A percentile compares a stretch with the other conserved stretches of the same genome.
These are phyloP conservation scores for Phalera bucephala DNA, from an alignment of 2,888 invertebrate species.

Conservation along the genomic window DNA sequence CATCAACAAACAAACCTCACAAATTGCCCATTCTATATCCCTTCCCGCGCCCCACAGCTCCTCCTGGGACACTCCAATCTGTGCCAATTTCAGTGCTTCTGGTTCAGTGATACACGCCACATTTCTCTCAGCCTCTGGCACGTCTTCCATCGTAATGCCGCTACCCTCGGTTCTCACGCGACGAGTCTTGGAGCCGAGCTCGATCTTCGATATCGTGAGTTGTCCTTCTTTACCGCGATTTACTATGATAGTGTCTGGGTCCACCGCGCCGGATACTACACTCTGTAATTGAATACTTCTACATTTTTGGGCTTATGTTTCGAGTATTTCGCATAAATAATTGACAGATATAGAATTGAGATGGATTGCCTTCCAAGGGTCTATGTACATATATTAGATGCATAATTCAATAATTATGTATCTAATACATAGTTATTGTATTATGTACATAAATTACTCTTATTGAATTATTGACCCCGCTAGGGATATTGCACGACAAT, in stretches of 20 bases:
- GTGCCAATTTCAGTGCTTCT: constrained; percentile 80
- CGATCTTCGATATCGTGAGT: constrained; percentile 67
- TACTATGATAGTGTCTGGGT: constrained; percentile 89
- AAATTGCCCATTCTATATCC: constrained; percentile 92
- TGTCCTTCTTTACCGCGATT: constrained; percentile 69
- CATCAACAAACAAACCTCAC: constrained; percentile 59
- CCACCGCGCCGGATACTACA: constrained; percentile 90
- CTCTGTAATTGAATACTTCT: constrained; percentile 84
- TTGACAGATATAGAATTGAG: no score
- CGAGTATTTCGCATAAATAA: no score
- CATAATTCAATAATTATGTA: no score
- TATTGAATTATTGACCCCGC: no score
- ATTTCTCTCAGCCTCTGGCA: constrained; percentile 59
- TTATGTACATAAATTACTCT: no score
- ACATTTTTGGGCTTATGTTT: no score
- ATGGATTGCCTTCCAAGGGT: no score
- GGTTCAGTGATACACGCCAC: constrained; percentile 81
- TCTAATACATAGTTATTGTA: no score
- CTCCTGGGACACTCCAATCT: constrained; percentile 82
- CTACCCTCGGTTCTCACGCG: constrained; percentile 65
- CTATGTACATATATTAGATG: no score
- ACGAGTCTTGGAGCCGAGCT: constrained; percentile 81
- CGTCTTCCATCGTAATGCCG: constrained; percentile 62
- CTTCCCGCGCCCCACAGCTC: constrained; percentile 86
- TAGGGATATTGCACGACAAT: no score